Evolutionary conservation across 2,113 vertebrate species (phyloP).

Genomic region (Phalacrocorax pelagicus): DNA sequence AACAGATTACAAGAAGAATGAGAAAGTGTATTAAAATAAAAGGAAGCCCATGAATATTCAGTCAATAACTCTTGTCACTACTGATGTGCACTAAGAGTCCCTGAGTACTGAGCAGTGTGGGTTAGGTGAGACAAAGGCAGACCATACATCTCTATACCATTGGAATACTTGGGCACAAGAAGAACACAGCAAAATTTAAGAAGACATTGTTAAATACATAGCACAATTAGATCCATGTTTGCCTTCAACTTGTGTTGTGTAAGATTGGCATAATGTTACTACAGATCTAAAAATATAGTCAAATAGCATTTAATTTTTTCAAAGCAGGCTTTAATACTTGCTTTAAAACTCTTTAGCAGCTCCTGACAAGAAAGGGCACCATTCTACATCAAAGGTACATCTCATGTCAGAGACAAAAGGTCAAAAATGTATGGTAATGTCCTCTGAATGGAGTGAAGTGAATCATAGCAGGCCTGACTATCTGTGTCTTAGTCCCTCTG

Average conservation of each 20-base stretch:
- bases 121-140: background rate
- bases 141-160: background rate
- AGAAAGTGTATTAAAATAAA: background rate
- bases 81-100: background rate
- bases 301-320: background rate
- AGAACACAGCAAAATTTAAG: constrained; percentile 6
- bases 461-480: background rate
- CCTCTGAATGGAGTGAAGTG: background rate
- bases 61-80: background rate
- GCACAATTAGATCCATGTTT: background rate
- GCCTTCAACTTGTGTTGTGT: background rate
- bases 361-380: background rate
- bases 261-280: background rate
- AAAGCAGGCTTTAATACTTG: background rate
- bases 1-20: background rate
- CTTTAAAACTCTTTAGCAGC: constrained; percentile 30
- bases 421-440: background rate
- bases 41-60: constrained; percentile 1
- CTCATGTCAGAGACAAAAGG: background rate
- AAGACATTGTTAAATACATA: background rate
- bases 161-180: background rate
- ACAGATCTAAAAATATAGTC: background rate
- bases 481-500: background rate
- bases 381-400: background rate
- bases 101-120: background rate